A percentile compares a stretch with the other conserved stretches of the same genome.
Conservation (phyloP, 2,797 vertebrate genomes). For the Buceros bicornis region DNA sequence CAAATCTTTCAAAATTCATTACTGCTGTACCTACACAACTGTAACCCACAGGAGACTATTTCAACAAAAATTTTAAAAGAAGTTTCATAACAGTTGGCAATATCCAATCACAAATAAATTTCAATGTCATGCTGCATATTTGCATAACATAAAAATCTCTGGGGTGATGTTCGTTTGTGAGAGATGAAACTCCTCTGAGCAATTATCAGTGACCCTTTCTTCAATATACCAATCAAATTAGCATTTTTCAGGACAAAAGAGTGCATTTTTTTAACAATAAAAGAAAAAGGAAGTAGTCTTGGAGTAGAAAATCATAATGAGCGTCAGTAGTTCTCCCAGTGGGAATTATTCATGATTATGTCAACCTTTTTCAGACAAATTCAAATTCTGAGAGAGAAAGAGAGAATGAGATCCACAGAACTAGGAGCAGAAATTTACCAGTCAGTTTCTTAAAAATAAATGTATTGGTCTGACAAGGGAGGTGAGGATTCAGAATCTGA, state of each 20-base stretch:
- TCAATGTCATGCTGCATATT: background rate
- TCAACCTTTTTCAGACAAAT: constrained; percentile 45
- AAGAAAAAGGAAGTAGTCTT: background rate
- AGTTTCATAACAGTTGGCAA: background rate
- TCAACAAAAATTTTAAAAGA: background rate
- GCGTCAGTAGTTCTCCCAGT: background rate
- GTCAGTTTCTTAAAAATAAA: constrained; percentile 2
- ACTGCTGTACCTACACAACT: background rate
- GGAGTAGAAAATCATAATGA: constrained; percentile 47
- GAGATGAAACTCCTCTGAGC: background rate
- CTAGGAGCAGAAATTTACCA: background rate
- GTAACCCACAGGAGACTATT: background rate
- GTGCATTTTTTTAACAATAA: background rate
- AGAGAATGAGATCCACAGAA: background rate
- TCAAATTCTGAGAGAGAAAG: background rate
- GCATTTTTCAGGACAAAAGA: constrained; percentile 17
- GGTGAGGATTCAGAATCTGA: background rate
- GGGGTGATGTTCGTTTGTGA: background rate
- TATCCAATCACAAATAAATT: background rate
- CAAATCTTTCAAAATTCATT: constrained; percentile 43
- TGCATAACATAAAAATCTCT: background rate
- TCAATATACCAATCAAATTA: constrained; percentile 28
- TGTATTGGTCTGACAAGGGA: background rate
- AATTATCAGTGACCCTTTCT: background rate
- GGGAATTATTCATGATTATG: constrained; percentile 53